phyloP scores from a whole-genome alignment of 1,140 invertebrate genomes.

The Hirudo medicinalis region DNA sequence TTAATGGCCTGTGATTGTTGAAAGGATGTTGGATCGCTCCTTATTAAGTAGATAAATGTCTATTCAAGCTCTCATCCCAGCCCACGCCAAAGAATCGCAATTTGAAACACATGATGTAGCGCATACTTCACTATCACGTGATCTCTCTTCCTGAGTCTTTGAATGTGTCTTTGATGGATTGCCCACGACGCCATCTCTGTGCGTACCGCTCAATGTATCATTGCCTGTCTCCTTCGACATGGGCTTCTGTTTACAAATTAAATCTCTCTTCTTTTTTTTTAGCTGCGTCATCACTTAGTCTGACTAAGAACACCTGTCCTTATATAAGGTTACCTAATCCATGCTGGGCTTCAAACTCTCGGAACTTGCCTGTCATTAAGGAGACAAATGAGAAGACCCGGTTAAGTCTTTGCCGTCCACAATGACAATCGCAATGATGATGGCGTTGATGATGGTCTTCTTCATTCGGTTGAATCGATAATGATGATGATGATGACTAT shows the following conservation, averaged over 20 bases:
- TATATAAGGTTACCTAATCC: no score
- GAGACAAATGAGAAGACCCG: background rate
- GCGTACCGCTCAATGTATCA: no score
- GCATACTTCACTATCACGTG: no score
- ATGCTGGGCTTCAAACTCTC: no score
- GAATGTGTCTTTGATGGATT: no score
- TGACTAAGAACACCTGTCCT: background rate
- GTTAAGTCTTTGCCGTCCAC: background rate
- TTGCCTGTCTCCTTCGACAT: no score
- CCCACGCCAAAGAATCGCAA: no score
- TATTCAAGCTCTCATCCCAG: background rate
- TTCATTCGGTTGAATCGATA: background rate
- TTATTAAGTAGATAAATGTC: conserved; percentile 2
- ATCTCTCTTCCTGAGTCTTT: no score
- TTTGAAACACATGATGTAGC: no score
- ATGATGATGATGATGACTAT: background rate
- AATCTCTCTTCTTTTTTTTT: background rate
- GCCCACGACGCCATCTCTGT: no score
- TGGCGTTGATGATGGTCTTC: background rate
- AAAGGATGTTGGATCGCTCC: no score
- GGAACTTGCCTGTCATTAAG: background rate
- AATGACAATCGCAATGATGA: background rate
- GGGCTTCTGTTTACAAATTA: background rate
- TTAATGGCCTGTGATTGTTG: no score
- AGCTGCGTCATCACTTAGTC: background rate